phyloP scores from a whole-genome alignment of 2,797 vertebrate species.

The Glossophaga mutica region DNA sequence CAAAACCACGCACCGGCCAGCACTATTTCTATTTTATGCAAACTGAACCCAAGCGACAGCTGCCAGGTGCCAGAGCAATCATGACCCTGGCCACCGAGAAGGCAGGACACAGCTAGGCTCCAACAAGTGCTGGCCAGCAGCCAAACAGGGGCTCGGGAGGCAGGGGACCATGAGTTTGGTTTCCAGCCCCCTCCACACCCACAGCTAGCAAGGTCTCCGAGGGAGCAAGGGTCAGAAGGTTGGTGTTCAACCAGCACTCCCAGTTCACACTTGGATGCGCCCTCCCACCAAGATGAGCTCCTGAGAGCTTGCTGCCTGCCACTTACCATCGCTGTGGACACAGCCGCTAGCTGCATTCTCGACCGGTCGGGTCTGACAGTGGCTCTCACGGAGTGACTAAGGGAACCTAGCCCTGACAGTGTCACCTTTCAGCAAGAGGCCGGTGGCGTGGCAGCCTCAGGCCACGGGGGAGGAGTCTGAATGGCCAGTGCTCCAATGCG shows the following conservation, averaged over 20 bases:
- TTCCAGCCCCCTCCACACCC: not conserved
- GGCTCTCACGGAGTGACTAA: not conserved
- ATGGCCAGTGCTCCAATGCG: accelerated
- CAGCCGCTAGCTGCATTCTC: not conserved
- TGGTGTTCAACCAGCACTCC: not conserved
- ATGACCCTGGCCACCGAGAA: accelerated
- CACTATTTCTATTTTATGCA: conserved; percentile 48
- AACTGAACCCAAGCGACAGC: not conserved
- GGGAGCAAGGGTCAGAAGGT: not conserved
- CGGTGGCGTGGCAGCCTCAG: conserved; percentile 30
- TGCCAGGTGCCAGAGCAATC: not conserved
- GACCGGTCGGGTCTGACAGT: not conserved
- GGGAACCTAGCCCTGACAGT: not conserved
- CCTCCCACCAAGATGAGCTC: not conserved
- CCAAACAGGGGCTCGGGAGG: not conserved
- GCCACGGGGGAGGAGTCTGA: conserved; percentile 61
- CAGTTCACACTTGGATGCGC: accelerated
- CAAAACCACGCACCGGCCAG: not conserved
- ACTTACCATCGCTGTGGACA: conserved; percentile 31
- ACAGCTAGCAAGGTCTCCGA: not conserved
- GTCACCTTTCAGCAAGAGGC: conserved; percentile 66
- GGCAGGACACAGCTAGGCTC: accelerated
- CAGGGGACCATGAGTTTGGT: no score
- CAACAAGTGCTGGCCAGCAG: not conserved
- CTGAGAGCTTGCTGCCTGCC: not conserved